Base-by-base conservation (phyloP, 35 echinoderm and acorn worm species). In the Amphiura filiformis region DNA sequence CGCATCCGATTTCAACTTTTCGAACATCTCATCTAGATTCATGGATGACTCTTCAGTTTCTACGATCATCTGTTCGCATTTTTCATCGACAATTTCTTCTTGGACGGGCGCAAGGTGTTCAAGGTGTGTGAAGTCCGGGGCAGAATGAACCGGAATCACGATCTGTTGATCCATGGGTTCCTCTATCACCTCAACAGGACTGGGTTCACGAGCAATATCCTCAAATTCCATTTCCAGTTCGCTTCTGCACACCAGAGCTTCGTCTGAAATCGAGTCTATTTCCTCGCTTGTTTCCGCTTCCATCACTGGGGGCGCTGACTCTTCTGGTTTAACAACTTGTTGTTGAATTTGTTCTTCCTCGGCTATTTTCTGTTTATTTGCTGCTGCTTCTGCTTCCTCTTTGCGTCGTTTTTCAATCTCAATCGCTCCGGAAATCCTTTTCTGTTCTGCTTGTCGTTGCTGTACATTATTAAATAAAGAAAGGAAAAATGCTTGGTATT, bases 381-480 rank as follows among this genome's bases (percentile, higher is more conserved):
- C 75, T 33, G 49, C 75, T 37, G 65, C 33, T n/a, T n/a, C n/a
- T n/a, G n/a, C n/a, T n/a, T n/a, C n/a, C n/a, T n/a, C n/a, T n/a
- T n/a, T n/a, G n/a, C 81, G 39, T 11, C 17, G 65, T 78, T 78
- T 52, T 40, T 77, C 57, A 90, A 33, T 64, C 35, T 97, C 94
- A 32, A 96, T 75, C 90, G 93, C 90, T 39, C 34, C 39, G 47
- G 86, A 37, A 11, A 93, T 92, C 15, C 83, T 84, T 40, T 90
- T 97, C 85, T 97, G 94, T 37, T 93, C 56, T 13, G 84, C 80
- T 78, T 93, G 87, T 34, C 93, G 87, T 32, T 93, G 91, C 94
- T 97, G 40, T 80, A n/a, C n/a, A n/a, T n/a, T n/a, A n/a, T n/a
- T n/a, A n/a, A n/a, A n/a, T n/a, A n/a, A n/a, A n/a, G n/a, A n/a